Percentiles rank a stretch among this genome's conserved stretches.
Evolutionary conservation across 1,140 invertebrate species (phyloP).

Genomic region (Littorina saxatilis): DNA sequence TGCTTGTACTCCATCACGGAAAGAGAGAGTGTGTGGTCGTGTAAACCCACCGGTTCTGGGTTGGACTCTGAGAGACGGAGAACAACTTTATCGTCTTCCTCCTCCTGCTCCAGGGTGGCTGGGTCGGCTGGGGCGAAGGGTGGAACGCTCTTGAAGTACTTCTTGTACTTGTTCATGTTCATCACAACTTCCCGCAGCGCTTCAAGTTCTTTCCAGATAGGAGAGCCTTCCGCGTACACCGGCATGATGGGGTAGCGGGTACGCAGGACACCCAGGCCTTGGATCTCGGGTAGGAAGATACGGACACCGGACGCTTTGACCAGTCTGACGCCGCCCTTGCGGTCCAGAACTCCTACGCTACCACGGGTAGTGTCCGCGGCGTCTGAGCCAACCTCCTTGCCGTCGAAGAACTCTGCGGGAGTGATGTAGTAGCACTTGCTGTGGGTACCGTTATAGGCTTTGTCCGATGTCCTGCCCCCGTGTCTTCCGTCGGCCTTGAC

Average conservation of each 20-base stretch:
- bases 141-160: not conserved
- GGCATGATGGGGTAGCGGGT: slow-evolving; percentile 63
- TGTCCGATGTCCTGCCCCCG: slow-evolving; percentile 48
- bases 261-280: slow-evolving; percentile 52
- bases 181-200: slow-evolving; percentile 62
- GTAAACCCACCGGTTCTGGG: too few species aligned
- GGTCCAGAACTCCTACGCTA: slow-evolving; percentile 1
- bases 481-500: slow-evolving; percentile 36
- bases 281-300: slow-evolving; percentile 54
- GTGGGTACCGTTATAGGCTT: slow-evolving; percentile 61
- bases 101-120: too few species aligned
- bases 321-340: too few species aligned
- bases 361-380: slow-evolving; percentile 15
- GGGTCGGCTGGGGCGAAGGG: not conserved
- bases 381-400: slow-evolving; percentile 34
- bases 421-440: slow-evolving; percentile 51
- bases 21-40: too few species aligned
- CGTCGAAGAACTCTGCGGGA: slow-evolving; percentile 57
- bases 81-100: too few species aligned
- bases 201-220: slow-evolving; percentile 60
- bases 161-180: slow-evolving; percentile 42
- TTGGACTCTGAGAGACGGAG: too few species aligned
- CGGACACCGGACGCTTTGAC: slow-evolving; percentile 52
- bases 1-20: too few species aligned
- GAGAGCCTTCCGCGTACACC: slow-evolving; percentile 55